Conservation (phyloP, 2,888 invertebrate genomes). For the Sarcophaga rosellei region DNA sequence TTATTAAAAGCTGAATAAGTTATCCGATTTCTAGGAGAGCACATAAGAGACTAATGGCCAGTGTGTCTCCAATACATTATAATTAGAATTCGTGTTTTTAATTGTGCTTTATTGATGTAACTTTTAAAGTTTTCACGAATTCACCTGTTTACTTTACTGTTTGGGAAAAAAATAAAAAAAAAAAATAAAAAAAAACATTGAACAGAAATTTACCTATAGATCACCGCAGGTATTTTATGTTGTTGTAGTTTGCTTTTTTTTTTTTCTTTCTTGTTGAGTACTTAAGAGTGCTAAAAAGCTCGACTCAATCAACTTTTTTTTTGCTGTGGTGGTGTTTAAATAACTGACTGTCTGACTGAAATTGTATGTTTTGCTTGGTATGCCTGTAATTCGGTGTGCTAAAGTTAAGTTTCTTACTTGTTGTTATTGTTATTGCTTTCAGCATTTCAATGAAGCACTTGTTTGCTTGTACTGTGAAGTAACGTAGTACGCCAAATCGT, state of each 20-base stretch:
- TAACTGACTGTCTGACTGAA: constrained; percentile 30
- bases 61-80: no score
- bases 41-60: no score
- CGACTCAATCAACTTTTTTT: constrained; percentile 53
- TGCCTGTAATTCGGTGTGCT: constrained; percentile 53
- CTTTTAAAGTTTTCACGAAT: not conserved
- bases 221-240: constrained; percentile 25
- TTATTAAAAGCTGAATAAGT: not conserved
- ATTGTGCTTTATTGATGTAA: no score
- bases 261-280: constrained; percentile 38
- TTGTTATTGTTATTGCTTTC: constrained; percentile 15
- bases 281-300: constrained; percentile 67
- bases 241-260: constrained; percentile 23
- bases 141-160: constrained; percentile 6
- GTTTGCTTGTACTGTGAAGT: constrained; percentile 56
- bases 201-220: constrained; percentile 43
- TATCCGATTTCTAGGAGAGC: no score
- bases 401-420: constrained; percentile 33
- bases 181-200: constrained; percentile 27
- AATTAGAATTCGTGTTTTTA: no score
- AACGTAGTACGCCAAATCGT: constrained; percentile 47
- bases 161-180: no score
- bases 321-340: not conserved
- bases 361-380: constrained; percentile 21
- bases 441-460: constrained; percentile 41